phyloP scores from a whole-genome alignment of 92 coral and sea anemone genomes.

The Phenganax marumi region DNA sequence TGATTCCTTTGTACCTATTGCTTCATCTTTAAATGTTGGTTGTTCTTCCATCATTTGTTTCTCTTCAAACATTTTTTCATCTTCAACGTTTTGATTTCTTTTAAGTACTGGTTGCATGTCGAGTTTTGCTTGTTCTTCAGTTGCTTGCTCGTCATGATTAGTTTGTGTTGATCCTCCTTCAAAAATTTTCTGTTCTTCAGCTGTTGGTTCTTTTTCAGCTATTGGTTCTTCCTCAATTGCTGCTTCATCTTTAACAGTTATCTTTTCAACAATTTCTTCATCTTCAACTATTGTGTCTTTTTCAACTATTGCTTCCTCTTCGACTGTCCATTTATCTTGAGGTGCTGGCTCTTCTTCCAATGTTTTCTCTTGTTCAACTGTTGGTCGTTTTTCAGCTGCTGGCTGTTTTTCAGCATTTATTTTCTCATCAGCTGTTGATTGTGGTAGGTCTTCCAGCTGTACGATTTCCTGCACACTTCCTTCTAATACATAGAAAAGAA shows the following conservation, averaged over 20 bases:
- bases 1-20: background rate
- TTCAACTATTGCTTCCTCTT: constrained; percentile 13
- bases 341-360: background rate
- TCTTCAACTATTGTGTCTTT: background rate
- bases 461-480: too few species aligned
- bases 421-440: background rate
- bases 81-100: background rate
- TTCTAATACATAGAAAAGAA: too few species aligned
- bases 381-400: background rate
- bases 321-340: constrained; percentile 11
- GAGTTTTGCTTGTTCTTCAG: background rate
- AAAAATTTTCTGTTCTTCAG: constrained; percentile 28
- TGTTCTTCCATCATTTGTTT: too few species aligned
- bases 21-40: background rate
- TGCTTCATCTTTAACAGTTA: constrained; percentile 61
- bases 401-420: background rate
- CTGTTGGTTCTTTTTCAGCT: constrained; percentile 60
- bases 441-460: too few species aligned
- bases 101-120: background rate
- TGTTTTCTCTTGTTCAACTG: constrained; percentile 9
- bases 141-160: constrained; percentile 42
- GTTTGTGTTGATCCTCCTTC: constrained; percentile 54
- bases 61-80: constrained; percentile 62
- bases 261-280: constrained; percentile 67
- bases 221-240: constrained; percentile 70